These are phyloP conservation scores for Spilogale gracilis DNA, from an alignment of 2,113 vertebrate species.

Conservation along the genomic window DNA sequence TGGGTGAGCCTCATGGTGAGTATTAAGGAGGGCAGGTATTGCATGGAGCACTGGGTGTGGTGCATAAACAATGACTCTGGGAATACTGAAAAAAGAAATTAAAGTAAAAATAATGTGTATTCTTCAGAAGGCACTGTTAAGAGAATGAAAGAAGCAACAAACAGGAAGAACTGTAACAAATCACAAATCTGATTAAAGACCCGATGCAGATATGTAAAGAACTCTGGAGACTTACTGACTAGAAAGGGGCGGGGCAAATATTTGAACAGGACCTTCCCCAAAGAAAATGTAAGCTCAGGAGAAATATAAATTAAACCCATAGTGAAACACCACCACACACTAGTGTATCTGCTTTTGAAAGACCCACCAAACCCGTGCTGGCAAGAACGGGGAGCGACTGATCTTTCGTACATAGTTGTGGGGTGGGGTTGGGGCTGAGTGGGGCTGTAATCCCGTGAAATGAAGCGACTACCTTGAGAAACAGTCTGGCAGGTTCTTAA, in stretches of 20 bases:
- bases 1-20: too few relatives aligned
- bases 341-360: background rate
- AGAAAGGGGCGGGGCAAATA: background rate
- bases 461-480: too few relatives aligned
- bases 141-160: background rate
- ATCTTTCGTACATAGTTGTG: background rate
- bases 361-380: background rate
- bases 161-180: background rate
- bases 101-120: background rate
- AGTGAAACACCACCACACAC: background rate
- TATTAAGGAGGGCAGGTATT: too few relatives aligned
- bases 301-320: background rate
- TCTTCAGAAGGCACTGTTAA: background rate
- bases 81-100: too few relatives aligned
- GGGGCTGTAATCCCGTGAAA: too few relatives aligned
- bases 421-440: too few relatives aligned
- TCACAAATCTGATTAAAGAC: background rate
- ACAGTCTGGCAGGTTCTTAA: background rate
- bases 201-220: background rate
- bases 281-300: background rate
- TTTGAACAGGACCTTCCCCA: background rate
- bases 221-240: background rate
- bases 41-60: too few relatives aligned
- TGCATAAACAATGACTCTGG: too few relatives aligned
- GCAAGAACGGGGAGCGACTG: background rate